Evolutionary conservation across 2,113 vertebrate genomes (phyloP), one percentile per base, ranked within the genome.

Genomic region (Azemiops feae): DNA sequence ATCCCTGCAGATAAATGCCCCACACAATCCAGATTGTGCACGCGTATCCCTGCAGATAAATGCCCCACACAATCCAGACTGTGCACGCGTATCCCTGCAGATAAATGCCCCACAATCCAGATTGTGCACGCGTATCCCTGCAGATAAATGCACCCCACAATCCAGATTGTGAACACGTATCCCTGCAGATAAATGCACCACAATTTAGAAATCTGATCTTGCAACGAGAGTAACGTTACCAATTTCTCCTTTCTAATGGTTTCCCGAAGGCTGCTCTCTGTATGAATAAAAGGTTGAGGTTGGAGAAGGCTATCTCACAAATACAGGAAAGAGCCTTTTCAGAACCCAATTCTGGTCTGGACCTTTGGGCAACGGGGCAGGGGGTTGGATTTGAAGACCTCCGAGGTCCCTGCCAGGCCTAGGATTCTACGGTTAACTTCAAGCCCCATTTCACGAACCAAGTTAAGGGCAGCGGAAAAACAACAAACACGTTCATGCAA

Each of bases 401-500:
- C 30, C 30, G 2, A 69, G n/a, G 5, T 69, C 58, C 10, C 3
- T 60, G 30, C 10, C 27, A 3, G 27, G 11, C 64, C 30, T 69
- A 34, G 14, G 11, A 64, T 5, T n/a, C 60, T 64, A 14, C 5
- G 60, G 92, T 94, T 85, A 91, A 95, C 95, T 96, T 95, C 93
- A 94, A 95, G 94, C 94, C 95, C 93, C 95, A 94, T 96, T 91
- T 90, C 54, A 10, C 90, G 74, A 91, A 92, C 95, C 94, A 43
- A 39, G 10, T 57, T 50, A 60, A 89, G 9, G 43, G 39, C 23
- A 12, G 64, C 64, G 9, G 7, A 16, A 16, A 81, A 81, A 22
- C 39, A 8, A 14, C 12, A 22, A 20, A 64, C 27, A 50, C 93
- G 96, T 92, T 92, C 93, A 96, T 96, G 97, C 96, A 95, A 95